Evolutionary conservation across 2,113 vertebrate species (phyloP).

Genomic region (Indicator maculatus): DNA sequence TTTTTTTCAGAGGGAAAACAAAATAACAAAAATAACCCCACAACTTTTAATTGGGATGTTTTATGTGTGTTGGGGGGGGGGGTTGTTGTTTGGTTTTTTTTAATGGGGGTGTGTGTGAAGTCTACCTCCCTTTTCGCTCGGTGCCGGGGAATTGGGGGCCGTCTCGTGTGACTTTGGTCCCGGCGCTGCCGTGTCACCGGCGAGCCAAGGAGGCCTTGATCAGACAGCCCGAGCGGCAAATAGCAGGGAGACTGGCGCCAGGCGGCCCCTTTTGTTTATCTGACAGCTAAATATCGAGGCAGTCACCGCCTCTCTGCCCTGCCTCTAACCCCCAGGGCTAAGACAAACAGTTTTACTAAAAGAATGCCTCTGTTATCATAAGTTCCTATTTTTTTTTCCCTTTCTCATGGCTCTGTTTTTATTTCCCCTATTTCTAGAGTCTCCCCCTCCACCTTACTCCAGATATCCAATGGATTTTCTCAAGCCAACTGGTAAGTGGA

Average conservation of each 20-base stretch:
- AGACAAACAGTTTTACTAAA: conserved; percentile 90
- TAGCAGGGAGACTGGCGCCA: conserved; percentile 95
- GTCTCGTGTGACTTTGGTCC: not conserved
- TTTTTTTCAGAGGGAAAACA: no score
- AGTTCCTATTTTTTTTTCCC: conserved; percentile 80
- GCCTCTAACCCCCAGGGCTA: conserved; percentile 88
- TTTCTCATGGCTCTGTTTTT: conserved; percentile 81
- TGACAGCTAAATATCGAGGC: conserved; percentile 98
- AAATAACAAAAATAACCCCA: no score
- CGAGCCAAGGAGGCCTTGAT: conserved; percentile 84
- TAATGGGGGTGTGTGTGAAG: no score
- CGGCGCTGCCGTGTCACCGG: conserved; percentile 68
- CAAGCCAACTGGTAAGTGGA: conserved; percentile 95
- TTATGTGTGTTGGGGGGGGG: no score
- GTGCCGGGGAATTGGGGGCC: conserved; percentile 7
- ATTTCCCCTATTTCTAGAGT: conserved; percentile 88
- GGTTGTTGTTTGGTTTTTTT: no score
- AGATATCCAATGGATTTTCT: conserved; percentile 99
- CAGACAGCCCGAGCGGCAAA: conserved; percentile 85
- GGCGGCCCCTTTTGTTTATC: conserved; percentile 97
- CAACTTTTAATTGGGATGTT: no score
- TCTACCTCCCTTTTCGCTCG: no score
- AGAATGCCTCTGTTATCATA: conserved; percentile 94
- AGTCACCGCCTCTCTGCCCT: conserved; percentile 88
- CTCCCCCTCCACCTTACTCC: conserved; percentile 97